A percentile compares a stretch with the other conserved stretches of the same genome.
phyloP scores from a whole-genome alignment of 2,888 invertebrate species.

The Calephelis perditalis region DNA sequence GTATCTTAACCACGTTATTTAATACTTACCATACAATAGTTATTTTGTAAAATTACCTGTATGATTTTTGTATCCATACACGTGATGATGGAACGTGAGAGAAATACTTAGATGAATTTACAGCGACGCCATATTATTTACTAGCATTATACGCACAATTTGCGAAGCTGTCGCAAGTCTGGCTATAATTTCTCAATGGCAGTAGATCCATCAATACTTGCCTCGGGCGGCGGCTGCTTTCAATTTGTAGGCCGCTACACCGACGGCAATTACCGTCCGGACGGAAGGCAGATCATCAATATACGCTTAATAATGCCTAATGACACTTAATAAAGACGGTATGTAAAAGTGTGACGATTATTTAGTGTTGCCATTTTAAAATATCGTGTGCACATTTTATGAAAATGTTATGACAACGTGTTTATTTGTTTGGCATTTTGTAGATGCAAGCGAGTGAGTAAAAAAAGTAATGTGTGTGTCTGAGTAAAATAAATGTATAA shows the following conservation, averaged over 20 bases:
- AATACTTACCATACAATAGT: constrained; percentile 16
- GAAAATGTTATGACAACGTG: too few species aligned
- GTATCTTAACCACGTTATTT: too few species aligned
- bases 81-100: constrained; percentile 31
- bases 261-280: constrained; percentile 68
- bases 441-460: too few species aligned
- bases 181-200: constrained; percentile 75
- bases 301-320: constrained; percentile 75
- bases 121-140: constrained; percentile 68
- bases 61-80: background rate
- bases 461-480: too few species aligned
- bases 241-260: constrained; percentile 76
- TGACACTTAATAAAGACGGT: constrained; percentile 75
- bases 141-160: constrained; percentile 77
- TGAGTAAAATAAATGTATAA: too few species aligned
- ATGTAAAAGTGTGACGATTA: constrained; percentile 72
- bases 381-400: constrained; percentile 26
- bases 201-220: constrained; percentile 74
- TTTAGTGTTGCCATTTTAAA: constrained; percentile 51
- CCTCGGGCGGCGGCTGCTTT: constrained; percentile 72
- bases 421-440: too few species aligned
- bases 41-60: constrained; percentile 4
- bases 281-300: constrained; percentile 74
- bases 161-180: constrained; percentile 76
- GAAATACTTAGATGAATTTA: constrained; percentile 51